A percentile compares a stretch with the other conserved stretches of the same genome.
These are phyloP conservation scores for Agelaius phoeniceus DNA, from an alignment of 2,113 vertebrate genomes.

Conservation along the genomic window DNA sequence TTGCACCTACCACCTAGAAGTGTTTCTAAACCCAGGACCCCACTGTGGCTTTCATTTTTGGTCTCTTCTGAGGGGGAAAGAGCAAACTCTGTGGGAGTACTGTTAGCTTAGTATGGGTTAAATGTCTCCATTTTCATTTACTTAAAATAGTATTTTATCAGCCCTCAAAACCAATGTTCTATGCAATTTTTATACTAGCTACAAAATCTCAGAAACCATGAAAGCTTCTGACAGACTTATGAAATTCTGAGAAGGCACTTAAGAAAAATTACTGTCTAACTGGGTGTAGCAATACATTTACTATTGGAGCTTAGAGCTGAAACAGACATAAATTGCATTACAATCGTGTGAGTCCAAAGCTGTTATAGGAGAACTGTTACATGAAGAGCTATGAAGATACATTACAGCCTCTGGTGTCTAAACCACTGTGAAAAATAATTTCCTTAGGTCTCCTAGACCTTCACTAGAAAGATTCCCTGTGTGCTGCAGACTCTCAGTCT, in stretches of 20 bases:
- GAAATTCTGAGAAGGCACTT: background rate
- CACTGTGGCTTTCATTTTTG: background rate
- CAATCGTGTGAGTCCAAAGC: background rate
- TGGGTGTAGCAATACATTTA: background rate
- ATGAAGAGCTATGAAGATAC: background rate
- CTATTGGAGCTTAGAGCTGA: background rate
- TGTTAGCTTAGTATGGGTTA: background rate
- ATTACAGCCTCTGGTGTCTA: background rate
- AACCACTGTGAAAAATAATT: background rate
- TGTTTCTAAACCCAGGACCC: background rate
- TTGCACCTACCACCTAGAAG: background rate
- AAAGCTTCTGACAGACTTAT: background rate
- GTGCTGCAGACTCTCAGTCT: background rate
- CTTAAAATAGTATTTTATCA: background rate
- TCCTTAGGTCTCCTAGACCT: background rate
- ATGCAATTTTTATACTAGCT: background rate
- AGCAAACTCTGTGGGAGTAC: background rate
- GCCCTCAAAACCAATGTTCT: background rate
- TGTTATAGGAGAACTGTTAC: background rate
- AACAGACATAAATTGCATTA: background rate
- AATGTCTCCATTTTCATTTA: background rate
- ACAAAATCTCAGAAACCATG: background rate
- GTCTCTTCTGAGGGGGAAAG: background rate
- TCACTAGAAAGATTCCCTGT: background rate
- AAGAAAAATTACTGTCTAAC: background rate